These are phyloP conservation scores for Neocloeon triangulifer DNA, from an alignment of 1,140 invertebrate species.

Conservation along the genomic window DNA sequence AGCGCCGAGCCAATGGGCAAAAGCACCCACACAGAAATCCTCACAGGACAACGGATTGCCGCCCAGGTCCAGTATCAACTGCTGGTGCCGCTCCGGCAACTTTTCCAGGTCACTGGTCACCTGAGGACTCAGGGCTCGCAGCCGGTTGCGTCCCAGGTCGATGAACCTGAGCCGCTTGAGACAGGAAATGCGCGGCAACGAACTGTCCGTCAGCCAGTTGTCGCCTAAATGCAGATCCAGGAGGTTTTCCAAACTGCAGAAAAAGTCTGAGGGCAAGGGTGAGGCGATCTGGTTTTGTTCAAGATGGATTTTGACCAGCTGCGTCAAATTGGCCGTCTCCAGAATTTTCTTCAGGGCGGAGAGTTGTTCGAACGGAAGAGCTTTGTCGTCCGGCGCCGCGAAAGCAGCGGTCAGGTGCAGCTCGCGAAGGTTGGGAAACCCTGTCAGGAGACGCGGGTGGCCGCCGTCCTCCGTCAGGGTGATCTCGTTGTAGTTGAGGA, in stretches of 20 bases:
- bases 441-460: conserved; percentile 48
- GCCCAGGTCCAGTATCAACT: conserved; percentile 38
- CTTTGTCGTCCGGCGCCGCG: conserved; percentile 34
- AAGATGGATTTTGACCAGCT: conserved; percentile 45
- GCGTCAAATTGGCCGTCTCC: conserved; percentile 29
- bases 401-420: conserved; percentile 57
- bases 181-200: conserved; percentile 39
- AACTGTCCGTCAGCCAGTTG: conserved; percentile 29
- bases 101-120: conserved; percentile 34
- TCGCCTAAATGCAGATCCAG: conserved; percentile 44
- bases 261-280: conserved; percentile 31
- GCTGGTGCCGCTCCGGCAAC: conserved; percentile 22
- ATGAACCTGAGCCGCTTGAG: conserved; percentile 38
- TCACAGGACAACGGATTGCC: conserved; percentile 45
- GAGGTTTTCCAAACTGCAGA: conserved; percentile 42
- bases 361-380: conserved; percentile 13
- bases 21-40: conserved; percentile 30
- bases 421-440: conserved; percentile 45
- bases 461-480: conserved; percentile 20
- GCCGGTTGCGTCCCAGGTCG: conserved; percentile 45
- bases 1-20: conserved; percentile 35
- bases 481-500: conserved; percentile 51
- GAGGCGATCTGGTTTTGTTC: conserved; percentile 50
- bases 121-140: conserved; percentile 26
- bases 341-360: conserved; percentile 56